Evolutionary conservation across 2,113 vertebrate species (phyloP).

Genomic region (Balaenoptera acutorostrata): DNA sequence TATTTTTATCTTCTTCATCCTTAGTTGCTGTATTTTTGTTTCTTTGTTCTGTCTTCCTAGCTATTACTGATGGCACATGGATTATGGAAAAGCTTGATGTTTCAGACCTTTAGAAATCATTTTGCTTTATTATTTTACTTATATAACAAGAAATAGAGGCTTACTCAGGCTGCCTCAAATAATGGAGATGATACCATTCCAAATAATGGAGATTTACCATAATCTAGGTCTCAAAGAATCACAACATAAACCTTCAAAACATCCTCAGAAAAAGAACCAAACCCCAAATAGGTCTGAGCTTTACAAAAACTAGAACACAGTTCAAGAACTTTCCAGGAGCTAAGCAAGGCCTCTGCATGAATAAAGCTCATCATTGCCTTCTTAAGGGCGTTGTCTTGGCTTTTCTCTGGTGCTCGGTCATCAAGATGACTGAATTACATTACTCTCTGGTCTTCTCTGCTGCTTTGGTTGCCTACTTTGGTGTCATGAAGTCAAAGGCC

Average conservation of each 20-base stretch:
- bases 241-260: neutral
- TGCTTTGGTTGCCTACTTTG: neutral
- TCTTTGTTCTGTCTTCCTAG: neutral
- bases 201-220: neutral
- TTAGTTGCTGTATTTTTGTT: neutral
- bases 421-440: neutral
- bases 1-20: neutral
- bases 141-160: neutral
- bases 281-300: neutral
- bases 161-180: neutral
- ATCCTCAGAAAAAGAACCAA: neutral
- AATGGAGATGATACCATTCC: neutral
- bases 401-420: neutral
- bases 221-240: neutral
- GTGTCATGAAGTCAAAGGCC: neutral
- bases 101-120: neutral
- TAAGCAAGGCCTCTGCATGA: neutral
- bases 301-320: neutral
- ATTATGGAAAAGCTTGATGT: neutral
- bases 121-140: neutral
- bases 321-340: neutral
- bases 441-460: neutral
- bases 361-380: neutral
- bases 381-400: neutral
- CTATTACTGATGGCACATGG: neutral